Conservation (phyloP, 1,140 invertebrate genomes). For the Anastrepha ludens region DNA sequence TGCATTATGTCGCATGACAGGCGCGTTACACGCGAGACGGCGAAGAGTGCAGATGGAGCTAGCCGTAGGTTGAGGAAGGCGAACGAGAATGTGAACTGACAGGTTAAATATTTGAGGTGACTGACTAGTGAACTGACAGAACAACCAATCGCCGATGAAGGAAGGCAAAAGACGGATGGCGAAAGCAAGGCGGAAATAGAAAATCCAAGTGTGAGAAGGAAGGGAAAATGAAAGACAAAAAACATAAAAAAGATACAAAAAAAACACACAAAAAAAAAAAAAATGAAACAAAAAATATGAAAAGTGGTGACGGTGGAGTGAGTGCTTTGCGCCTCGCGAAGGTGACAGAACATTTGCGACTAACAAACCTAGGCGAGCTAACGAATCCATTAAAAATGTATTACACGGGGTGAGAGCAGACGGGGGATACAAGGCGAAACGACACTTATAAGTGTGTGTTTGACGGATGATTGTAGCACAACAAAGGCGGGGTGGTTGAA, state of each 20-base stretch:
- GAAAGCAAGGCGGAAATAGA: neutral
- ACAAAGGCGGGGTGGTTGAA: neutral
- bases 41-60: neutral
- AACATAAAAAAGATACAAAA: no score
- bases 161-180: neutral
- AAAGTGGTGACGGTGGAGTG: neutral
- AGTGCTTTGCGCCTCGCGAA: no score
- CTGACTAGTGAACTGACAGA: constrained; percentile 11
- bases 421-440: neutral
- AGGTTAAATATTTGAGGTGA: constrained; percentile 24
- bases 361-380: neutral
- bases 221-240: no score
- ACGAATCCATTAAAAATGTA: constrained; percentile 43
- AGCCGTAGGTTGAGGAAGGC: neutral
- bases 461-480: neutral
- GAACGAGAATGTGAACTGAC: constrained; percentile 9
- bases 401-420: neutral
- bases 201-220: neutral
- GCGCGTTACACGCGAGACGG: neutral
- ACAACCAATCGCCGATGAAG: neutral
- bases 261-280: no score
- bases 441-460: neutral
- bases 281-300: no score
- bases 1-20: neutral
- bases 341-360: constrained; percentile 4